A percentile compares a stretch with the other conserved stretches of the same genome.
phyloP scores from a whole-genome alignment of 2,797 vertebrate species.

The Philypnodon macrostomus region DNA sequence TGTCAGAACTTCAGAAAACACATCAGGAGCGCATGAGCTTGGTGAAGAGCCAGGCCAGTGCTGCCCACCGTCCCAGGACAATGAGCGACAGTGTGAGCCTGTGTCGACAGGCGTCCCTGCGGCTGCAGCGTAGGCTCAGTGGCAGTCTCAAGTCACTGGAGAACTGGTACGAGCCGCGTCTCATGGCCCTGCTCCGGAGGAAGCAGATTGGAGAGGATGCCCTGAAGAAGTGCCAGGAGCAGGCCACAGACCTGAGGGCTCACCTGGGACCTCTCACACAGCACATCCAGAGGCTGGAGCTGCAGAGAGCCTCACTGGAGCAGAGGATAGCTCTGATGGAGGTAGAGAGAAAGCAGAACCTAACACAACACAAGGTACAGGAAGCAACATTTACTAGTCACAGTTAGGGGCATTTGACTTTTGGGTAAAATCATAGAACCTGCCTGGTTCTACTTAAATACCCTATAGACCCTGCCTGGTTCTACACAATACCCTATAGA shows the following conservation, averaged over 20 bases:
- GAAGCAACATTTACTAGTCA: not conserved
- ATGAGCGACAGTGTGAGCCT: conserved; percentile 79
- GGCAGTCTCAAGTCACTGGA: conserved; percentile 79
- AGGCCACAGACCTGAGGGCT: conserved; percentile 77
- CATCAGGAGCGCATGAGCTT: conserved; percentile 75
- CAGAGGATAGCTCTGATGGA: conserved; percentile 80
- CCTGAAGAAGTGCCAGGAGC: conserved; percentile 78
- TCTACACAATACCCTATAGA: too few relatives aligned
- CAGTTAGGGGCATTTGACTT: too few relatives aligned
- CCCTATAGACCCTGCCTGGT: too few relatives aligned
- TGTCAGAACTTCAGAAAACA: conserved; percentile 70
- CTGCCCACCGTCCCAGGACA: conserved; percentile 68
- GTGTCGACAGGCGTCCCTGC: conserved; percentile 78
- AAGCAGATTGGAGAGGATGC: conserved; percentile 76
- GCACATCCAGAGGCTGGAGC: conserved; percentile 71
- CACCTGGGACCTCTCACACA: conserved; percentile 78
- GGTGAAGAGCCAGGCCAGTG: conserved; percentile 62
- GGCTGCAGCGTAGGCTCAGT: conserved; percentile 83
- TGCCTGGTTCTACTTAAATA: too few relatives aligned
- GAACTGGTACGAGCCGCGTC: conserved; percentile 84
- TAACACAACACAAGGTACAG: conserved; percentile 72
- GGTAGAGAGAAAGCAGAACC: conserved; percentile 77
- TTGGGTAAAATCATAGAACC: too few relatives aligned
- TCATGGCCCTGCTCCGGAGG: conserved; percentile 80
- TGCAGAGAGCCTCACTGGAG: conserved; percentile 81